These are phyloP conservation scores for Helicoverpa armigera DNA, from an alignment of 1,140 invertebrate genomes.

Conservation along the genomic window DNA sequence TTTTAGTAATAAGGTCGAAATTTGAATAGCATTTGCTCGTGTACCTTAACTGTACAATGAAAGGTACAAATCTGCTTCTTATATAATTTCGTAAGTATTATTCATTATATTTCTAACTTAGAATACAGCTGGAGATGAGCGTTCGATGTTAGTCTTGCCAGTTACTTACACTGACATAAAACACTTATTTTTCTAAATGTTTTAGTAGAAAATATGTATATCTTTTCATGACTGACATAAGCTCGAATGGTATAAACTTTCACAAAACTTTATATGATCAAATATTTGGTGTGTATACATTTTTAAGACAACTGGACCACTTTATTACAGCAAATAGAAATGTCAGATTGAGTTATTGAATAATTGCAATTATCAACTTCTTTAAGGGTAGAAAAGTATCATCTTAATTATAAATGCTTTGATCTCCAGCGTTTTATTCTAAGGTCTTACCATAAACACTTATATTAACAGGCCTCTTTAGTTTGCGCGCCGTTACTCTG, in stretches of 20 bases:
- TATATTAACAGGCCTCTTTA: slow-evolving; percentile 46
- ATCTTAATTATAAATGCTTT: neutral
- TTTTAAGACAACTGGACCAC: too few species aligned
- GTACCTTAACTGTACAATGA: neutral
- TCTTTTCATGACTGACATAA: neutral
- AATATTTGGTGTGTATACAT: too few species aligned
- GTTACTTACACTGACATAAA: too few species aligned
- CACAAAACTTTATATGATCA: too few species aligned
- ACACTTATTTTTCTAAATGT: too few species aligned
- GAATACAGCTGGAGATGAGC: slow-evolving; percentile 1
- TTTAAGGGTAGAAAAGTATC: too few species aligned
- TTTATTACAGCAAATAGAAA: too few species aligned
- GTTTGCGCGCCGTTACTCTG: slow-evolving; percentile 23
- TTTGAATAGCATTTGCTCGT: neutral
- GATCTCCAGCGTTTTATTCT: neutral
- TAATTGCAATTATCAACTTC: too few species aligned
- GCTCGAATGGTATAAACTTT: neutral
- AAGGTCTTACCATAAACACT: neutral
- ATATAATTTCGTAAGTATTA: slow-evolving; percentile 3
- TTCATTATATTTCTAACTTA: neutral
- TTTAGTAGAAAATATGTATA: neutral
- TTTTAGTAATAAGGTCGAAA: neutral
- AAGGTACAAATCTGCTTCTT: neutral
- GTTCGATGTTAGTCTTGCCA: neutral
- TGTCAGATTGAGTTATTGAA: too few species aligned